Conservation (phyloP, 2,888 invertebrate species). For the Ctena decussata region DNA sequence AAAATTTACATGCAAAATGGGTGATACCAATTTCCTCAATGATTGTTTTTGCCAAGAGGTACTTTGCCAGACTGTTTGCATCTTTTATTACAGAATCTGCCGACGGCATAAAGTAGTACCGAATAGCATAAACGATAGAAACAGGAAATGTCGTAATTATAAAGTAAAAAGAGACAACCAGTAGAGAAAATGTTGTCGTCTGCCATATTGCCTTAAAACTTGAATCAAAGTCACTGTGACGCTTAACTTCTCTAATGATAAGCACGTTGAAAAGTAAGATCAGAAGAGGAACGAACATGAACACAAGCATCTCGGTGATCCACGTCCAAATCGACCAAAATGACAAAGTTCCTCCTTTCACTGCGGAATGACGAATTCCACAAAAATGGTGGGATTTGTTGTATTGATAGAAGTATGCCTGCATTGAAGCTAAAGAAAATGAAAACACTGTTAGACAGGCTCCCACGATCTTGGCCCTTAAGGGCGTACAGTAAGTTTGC, state of each 20-base stretch:
- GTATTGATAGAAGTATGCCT: constrained; percentile 84
- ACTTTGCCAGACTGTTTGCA: constrained; percentile 72
- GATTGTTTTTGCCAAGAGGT: constrained; percentile 75
- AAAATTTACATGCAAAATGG: constrained; percentile 86
- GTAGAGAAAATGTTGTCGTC: constrained; percentile 84
- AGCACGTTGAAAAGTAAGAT: constrained; percentile 85
- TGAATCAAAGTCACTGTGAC: constrained; percentile 69
- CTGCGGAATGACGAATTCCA: constrained; percentile 58
- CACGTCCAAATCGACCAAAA: constrained; percentile 84
- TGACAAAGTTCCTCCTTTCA: constrained; percentile 67
- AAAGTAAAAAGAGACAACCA: constrained; percentile 85
- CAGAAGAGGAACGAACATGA: constrained; percentile 82
- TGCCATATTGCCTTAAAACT: constrained; percentile 64
- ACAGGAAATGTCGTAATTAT: constrained; percentile 85
- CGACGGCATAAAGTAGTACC: constrained; percentile 75
- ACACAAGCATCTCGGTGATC: constrained; percentile 84
- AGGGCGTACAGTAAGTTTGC: constrained; percentile 81
- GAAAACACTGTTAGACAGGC: constrained; percentile 72
- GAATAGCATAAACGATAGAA: constrained; percentile 80
- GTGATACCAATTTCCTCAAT: constrained; percentile 84
- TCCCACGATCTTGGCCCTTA: constrained; percentile 81
- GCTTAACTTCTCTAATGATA: constrained; percentile 82
- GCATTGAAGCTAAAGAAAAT: constrained; percentile 78
- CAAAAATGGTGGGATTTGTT: constrained; percentile 64
- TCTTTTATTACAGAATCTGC: constrained; percentile 69